Evolutionary conservation across 2,113 vertebrate genomes (phyloP).

Genomic region (Trinectes maculatus): DNA sequence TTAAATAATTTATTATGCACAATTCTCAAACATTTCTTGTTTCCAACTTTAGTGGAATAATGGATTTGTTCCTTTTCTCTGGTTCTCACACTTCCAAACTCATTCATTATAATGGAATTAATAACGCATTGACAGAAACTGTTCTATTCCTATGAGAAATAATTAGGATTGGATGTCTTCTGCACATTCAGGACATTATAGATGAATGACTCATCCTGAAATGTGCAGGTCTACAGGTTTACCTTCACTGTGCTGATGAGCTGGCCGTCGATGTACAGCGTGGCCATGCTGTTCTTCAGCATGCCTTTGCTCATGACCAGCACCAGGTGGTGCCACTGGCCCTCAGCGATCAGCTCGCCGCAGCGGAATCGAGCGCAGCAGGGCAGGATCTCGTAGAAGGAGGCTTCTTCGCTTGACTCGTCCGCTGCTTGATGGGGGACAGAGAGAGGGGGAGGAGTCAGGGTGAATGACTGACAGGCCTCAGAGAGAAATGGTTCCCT

Average conservation of each 20-base stretch:
- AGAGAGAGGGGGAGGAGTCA: background rate
- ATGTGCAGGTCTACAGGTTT: slow-evolving; percentile 1
- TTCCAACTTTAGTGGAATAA: too few relatives aligned
- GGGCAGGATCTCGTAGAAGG: slow-evolving; percentile 97
- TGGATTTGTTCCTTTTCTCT: too few relatives aligned
- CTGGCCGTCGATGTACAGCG: slow-evolving; percentile 94
- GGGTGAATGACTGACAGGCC: background rate
- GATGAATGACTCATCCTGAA: too few relatives aligned
- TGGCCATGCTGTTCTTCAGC: slow-evolving; percentile 97
- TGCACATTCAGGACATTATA: too few relatives aligned
- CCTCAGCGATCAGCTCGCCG: slow-evolving; percentile 92
- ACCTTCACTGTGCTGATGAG: slow-evolving; percentile 96
- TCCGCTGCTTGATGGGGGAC: slow-evolving; percentile 82
- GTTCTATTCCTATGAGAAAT: too few relatives aligned
- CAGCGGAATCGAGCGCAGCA: slow-evolving; percentile 97
- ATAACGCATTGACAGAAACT: too few relatives aligned
- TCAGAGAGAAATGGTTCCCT: too few relatives aligned
- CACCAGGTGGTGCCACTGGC: slow-evolving; percentile 98
- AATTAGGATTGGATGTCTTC: too few relatives aligned
- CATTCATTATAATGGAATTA: too few relatives aligned
- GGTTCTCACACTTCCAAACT: too few relatives aligned
- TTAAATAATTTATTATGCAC: too few relatives aligned
- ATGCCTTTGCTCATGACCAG: slow-evolving; percentile 99
- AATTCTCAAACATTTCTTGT: too few relatives aligned
- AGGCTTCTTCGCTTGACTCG: slow-evolving; percentile 95